Conservation (phyloP, 2,113 vertebrate genomes). For the Uropsilus gracilis region DNA sequence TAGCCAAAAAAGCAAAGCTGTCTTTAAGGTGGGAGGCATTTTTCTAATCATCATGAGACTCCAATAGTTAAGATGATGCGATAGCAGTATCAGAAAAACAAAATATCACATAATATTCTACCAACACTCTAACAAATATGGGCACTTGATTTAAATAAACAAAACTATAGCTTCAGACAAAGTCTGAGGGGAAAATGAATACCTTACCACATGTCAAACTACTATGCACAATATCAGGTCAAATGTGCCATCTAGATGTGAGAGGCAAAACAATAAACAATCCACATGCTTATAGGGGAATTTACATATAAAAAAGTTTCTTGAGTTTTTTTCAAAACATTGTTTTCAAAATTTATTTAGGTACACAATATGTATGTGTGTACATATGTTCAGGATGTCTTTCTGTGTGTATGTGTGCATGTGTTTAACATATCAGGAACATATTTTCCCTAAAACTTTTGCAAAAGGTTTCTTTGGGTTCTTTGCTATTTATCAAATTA, state of each 20-base stretch:
- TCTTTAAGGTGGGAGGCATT: background rate
- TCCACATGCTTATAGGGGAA: no score
- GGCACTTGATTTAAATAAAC: background rate
- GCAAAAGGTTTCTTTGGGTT: background rate
- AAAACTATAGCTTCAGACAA: background rate
- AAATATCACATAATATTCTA: background rate
- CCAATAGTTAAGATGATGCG: background rate
- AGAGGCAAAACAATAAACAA: background rate
- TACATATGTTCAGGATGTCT: background rate
- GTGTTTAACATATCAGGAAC: background rate
- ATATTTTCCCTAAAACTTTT: background rate
- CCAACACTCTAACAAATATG: background rate
- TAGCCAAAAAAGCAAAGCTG: background rate
- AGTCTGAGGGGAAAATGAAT: background rate
- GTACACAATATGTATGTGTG: accelerated
- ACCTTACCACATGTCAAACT: background rate
- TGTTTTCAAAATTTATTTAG: background rate
- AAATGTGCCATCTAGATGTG: background rate
- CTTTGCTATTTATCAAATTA: background rate
- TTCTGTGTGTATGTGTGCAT: background rate
- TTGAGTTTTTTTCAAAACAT: background rate
- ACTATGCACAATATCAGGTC: background rate
- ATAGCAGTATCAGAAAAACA: background rate
- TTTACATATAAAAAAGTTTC: no score
- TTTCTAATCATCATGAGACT: background rate